These are phyloP conservation scores for Rhodinocichla rosea DNA, from an alignment of 2,113 vertebrate genomes.

Conservation along the genomic window DNA sequence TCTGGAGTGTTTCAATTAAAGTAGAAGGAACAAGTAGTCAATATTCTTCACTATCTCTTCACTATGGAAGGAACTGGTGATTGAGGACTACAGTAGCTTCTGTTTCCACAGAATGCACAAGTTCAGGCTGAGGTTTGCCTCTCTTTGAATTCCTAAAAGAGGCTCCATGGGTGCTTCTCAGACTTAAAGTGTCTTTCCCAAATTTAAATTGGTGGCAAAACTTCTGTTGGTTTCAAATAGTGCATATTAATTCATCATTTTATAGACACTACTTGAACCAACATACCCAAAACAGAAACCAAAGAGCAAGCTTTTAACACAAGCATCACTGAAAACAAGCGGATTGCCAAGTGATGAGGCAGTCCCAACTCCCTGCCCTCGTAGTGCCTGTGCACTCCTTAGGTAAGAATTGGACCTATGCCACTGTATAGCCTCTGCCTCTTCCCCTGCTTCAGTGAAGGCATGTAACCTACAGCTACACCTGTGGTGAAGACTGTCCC, in stretches of 20 bases:
- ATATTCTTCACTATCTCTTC: not conserved
- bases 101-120: not conserved
- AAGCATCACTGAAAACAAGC: not conserved
- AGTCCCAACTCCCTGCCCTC: not conserved
- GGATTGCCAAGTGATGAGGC: not conserved
- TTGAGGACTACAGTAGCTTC: not conserved
- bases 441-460: not conserved
- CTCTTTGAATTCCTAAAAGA: not conserved
- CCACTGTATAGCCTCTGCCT: not conserved
- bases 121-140: not conserved
- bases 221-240: not conserved
- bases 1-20: not conserved
- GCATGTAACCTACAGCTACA: not conserved
- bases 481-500: not conserved
- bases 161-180: not conserved
- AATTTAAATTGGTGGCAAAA: not conserved
- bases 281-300: not conserved
- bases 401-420: not conserved
- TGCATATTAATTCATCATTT: not conserved
- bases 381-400: not conserved
- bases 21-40: not conserved
- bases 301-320: not conserved
- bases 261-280: not conserved
- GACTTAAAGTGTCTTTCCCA: not conserved
- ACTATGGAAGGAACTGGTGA: not conserved